Base-by-base conservation (phyloP, 2,797 vertebrate species). In the Chelon auratus region DNA sequence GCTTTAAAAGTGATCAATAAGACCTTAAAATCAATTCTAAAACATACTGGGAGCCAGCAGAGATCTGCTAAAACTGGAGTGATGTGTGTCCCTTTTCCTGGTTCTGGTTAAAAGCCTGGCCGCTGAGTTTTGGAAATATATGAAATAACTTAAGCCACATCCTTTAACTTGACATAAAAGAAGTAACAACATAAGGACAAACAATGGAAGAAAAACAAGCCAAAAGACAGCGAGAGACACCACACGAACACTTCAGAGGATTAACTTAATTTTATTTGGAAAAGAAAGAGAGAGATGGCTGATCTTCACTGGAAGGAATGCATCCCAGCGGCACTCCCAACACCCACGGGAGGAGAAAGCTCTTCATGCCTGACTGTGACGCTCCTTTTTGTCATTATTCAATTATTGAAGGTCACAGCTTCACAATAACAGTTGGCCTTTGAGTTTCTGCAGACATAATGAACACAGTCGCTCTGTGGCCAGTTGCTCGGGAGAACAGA, bases 351-450 rank as follows among this genome's bases (percentile, higher is more conserved):
- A 62, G 64, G n/a, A 75, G 64, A 30, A 67, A 36, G 62, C 76
- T 30, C 75, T 53, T 75, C 81, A 72, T 33, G 69, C 43, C 37
- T 7, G 65, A 62, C 78, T 73, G 77, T 72, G 77, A 82, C 69
- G 17, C 71, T 85, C 50, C 72, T 81, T 81, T 90, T 48, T 82
- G 65, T 84, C 68, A 79, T 84, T 62, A 75, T 85, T 87, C 81
- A 81, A 89, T 87, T 84, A 85, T 30, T 82, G 78, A 92, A 91
- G 90, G 87, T 92, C 90, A 90, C 71, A 72, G 87, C 87, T 73
- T 77, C 85, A 87, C 81, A 87, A 88, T 83, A 55, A 81, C 71
- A 72, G 76, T 22, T 55, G 75, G 70, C 75, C 80, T 85, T 74
- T 82, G 68, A 81, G 73, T 65, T 75, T 74, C 60, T 73, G 71